Percentiles rank a stretch among this genome's conserved stretches.
Conservation (phyloP, 2,797 vertebrate species). For the Atherinosoma microstoma region DNA sequence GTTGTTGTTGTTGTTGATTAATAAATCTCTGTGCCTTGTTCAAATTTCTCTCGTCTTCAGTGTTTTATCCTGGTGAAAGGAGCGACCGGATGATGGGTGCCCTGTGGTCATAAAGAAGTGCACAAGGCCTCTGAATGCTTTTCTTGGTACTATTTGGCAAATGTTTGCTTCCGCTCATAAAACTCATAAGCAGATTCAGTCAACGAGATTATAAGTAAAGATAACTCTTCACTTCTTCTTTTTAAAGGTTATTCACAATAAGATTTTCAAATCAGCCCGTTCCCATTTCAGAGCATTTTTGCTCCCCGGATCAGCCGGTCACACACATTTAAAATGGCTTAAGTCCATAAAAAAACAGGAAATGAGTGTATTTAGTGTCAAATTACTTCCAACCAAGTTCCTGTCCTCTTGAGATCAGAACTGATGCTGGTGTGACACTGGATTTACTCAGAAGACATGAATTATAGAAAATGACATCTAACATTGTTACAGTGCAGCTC, state of each 20-base stretch:
- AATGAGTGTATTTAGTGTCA: conserved; percentile 42
- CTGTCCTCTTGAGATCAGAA: conserved; percentile 43
- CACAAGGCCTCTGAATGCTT: background rate
- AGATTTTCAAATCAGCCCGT: background rate
- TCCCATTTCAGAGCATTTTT: conserved; percentile 18
- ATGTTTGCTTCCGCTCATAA: background rate
- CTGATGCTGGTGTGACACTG: conserved; percentile 49
- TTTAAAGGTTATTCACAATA: background rate
- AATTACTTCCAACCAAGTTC: conserved; percentile 54
- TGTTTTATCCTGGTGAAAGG: background rate
- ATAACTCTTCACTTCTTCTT: background rate
- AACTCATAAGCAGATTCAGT: background rate
- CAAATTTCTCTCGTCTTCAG: no score
- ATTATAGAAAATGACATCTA: conserved; percentile 65
- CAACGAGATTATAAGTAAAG: background rate
- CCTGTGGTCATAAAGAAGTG: background rate
- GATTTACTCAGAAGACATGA: conserved; percentile 61
- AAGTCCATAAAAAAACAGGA: conserved; percentile 39
- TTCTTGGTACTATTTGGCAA: background rate
- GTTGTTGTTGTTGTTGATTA: no score
- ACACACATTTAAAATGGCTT: conserved; percentile 12
- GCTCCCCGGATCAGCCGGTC: conserved; percentile 17
- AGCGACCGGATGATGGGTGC: background rate
- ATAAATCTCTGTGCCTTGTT: no score
- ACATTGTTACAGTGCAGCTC: conserved; percentile 65